Percentiles rank a stretch among this genome's conserved stretches.
Conservation (phyloP, 2,888 invertebrate species). For the Netelia inedita region DNA sequence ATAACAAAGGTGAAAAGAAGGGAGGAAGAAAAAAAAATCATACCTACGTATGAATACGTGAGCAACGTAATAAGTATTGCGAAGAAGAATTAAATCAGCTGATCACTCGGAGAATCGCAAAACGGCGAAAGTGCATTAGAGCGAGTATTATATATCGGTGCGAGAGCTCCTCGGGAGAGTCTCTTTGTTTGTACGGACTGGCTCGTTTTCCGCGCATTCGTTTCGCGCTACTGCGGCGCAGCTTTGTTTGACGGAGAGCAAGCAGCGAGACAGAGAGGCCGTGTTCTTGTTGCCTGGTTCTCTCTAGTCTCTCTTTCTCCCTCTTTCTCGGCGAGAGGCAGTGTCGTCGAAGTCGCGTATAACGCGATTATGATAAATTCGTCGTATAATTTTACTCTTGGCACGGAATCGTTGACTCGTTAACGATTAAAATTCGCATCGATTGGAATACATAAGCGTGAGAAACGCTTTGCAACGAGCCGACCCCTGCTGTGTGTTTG, state of each 20-base stretch:
- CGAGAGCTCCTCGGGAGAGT: slow-evolving; percentile 30
- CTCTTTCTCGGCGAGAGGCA: neutral
- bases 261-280: slow-evolving; percentile 35
- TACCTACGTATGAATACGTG: neutral
- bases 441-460: slow-evolving; percentile 1
- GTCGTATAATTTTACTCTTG: neutral
- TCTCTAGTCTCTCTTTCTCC: neutral
- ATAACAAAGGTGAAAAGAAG: neutral
- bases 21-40: neutral
- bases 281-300: neutral
- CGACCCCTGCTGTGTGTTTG: neutral
- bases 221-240: slow-evolving; percentile 79
- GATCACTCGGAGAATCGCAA: slow-evolving; percentile 15
- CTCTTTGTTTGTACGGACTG: slow-evolving; percentile 77
- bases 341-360: neutral
- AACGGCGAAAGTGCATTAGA: slow-evolving; percentile 54
- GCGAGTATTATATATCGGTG: slow-evolving; percentile 21
- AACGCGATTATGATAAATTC: neutral
- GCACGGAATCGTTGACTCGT: neutral
- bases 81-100: slow-evolving; percentile 25
- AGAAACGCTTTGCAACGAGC: neutral
- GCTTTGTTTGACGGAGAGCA: slow-evolving; percentile 77
- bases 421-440: neutral
- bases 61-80: neutral
- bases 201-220: slow-evolving; percentile 78